A percentile compares a stretch with the other conserved stretches of the same genome.
phyloP scores from a whole-genome alignment of 2,797 vertebrate genomes.

The Cossypha polioptera region DNA sequence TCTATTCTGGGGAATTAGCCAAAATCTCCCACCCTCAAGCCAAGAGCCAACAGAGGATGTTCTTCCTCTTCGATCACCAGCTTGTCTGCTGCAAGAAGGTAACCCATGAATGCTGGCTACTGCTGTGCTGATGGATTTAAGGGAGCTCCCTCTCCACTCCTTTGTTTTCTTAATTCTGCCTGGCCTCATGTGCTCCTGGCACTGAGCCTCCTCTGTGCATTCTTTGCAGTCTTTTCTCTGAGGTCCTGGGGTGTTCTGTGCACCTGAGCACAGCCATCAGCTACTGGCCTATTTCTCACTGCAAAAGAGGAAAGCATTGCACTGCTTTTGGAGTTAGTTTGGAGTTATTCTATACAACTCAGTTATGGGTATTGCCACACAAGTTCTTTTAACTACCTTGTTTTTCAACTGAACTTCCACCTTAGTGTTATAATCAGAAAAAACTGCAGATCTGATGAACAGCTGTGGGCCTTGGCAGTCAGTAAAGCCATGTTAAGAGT shows the following conservation, averaged over 20 bases:
- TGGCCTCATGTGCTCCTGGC: background rate
- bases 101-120: background rate
- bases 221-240: background rate
- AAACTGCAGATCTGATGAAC: background rate
- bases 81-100: constrained; percentile 98
- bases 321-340: background rate
- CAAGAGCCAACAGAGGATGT: constrained; percentile 94
- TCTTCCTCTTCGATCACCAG: constrained; percentile 96
- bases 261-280: background rate
- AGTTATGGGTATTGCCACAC: background rate
- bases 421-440: background rate
- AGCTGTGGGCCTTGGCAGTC: background rate
- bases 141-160: background rate
- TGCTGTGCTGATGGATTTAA: background rate
- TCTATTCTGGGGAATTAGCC: constrained; percentile 92
- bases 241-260: background rate
- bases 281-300: background rate
- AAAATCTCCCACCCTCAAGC: constrained; percentile 90
- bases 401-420: background rate
- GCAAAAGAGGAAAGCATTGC: background rate
- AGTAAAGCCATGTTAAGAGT: background rate
- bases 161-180: background rate
- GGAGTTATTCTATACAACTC: background rate
- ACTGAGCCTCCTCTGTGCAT: background rate
- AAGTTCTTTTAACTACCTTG: background rate